Base-by-base conservation (phyloP, 2,888 invertebrate genomes). In the Antheraea assamensis region DNA sequence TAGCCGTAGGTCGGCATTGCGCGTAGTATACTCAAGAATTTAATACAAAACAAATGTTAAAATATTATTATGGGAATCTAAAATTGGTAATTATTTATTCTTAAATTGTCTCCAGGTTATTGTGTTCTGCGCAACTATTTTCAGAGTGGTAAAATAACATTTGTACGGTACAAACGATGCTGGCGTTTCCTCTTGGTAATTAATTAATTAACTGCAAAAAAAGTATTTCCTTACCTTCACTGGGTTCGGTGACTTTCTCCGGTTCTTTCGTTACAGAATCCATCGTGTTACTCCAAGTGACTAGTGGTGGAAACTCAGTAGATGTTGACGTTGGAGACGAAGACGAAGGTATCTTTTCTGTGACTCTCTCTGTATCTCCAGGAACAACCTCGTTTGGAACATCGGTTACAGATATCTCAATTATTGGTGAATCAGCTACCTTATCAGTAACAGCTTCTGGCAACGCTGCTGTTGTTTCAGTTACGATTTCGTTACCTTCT, bases 221-320 rank as follows among this genome's bases (percentile, higher is more conserved):
- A 52, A 52, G 2, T 52, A 19, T 13, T 2, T 52, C 13, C 88
- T 87, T 74, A 92, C 92, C 91, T 76, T 90, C 89, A 76, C 83
- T 71, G 21, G 83, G 72, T 61, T 88, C 88, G 2, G 90, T 90
- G 13, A 77, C 76, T 47, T 83, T 85, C 52, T 89, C 88, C 0
- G 89, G 82, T 42, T 78, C 87, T 76, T 89, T 90, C 0, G 90
- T 88, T 1, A 77, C 84, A 27, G 85, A 79, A 70, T 94, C 94
- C 19, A 95, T 88, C 0, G 83, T 80, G 49, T 90, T 90, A 27
- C 95, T 95, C 95, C 95, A 95, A 5, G 96, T 96, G 4, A 95
- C 94, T 1, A 95, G 85, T 7, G 90, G 87, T 10, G 89, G 89
- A 72, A 83, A 90, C 4, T 89, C 89, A 10, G 89, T 90, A 8